Evolutionary conservation across 1,140 invertebrate genomes (phyloP).

Genomic region (Ericerus pela): DNA sequence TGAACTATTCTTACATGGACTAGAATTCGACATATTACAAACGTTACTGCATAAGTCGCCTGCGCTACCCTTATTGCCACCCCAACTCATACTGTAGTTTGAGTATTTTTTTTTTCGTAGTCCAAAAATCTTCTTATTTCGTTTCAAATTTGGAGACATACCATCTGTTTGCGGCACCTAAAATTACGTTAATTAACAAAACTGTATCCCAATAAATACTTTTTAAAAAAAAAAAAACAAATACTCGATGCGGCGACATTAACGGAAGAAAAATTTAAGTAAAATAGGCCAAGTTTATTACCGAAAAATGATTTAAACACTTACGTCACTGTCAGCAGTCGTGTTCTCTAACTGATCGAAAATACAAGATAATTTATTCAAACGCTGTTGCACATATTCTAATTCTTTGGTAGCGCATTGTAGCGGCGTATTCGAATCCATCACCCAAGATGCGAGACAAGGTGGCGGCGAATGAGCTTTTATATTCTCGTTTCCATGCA

Average conservation of each 20-base stretch:
- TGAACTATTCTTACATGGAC: conserved; percentile 18
- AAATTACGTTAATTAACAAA: not conserved
- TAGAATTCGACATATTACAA: conserved; percentile 23
- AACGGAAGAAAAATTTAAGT: not conserved
- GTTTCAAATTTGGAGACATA: conserved; percentile 46
- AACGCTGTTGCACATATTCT: conserved; percentile 43
- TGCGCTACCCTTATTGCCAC: conserved; percentile 18
- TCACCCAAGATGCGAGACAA: conserved; percentile 23
- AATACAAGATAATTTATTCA: conserved; percentile 43
- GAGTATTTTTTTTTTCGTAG: conserved; percentile 48
- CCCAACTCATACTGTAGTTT: conserved; percentile 35
- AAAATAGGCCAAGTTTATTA: not conserved
- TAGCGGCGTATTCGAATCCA: conserved; percentile 37
- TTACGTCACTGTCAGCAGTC: conserved; percentile 26
- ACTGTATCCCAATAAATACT: not conserved
- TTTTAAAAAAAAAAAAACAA: not conserved
- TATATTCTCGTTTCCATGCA: not conserved
- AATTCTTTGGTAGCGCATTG: conserved; percentile 44
- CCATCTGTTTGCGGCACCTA: conserved; percentile 35
- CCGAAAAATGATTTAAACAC: not conserved
- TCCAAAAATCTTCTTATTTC: conserved; percentile 50
- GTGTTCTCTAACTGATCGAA: conserved; percentile 36
- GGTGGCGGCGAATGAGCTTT: conserved; percentile 18
- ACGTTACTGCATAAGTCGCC: conserved; percentile 38
- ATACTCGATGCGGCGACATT: not conserved